Conservation (phyloP, 2,113 vertebrate genomes). For the Ictalurus furcatus region DNA sequence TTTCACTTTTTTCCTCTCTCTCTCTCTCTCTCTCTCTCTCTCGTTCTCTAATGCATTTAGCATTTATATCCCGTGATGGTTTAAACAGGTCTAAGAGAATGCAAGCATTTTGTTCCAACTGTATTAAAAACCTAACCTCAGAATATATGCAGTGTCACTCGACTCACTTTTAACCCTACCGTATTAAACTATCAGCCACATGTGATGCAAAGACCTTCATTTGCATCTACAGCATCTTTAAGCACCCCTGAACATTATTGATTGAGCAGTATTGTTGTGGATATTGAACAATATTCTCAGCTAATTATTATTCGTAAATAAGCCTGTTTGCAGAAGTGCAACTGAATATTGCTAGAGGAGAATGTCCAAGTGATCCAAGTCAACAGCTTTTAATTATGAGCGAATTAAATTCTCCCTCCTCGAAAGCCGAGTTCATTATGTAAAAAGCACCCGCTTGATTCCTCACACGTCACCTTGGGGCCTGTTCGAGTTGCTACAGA, state of each 20-base stretch:
- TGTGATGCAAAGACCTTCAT: background rate
- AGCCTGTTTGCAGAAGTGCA: conserved; percentile 27
- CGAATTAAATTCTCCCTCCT: conserved; percentile 38
- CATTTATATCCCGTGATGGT: conserved; percentile 52
- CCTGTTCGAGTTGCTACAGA: conserved; percentile 45
- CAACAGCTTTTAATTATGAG: conserved; percentile 46
- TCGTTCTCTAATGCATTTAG: conserved; percentile 54
- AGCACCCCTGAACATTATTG: background rate
- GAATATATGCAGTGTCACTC: conserved; percentile 35
- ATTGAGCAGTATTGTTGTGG: background rate
- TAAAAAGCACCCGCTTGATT: conserved; percentile 32
- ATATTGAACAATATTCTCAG: background rate
- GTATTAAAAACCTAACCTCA: conserved; percentile 24
- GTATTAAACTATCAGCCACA: background rate
- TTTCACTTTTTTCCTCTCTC: background rate
- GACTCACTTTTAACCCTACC: conserved; percentile 17
- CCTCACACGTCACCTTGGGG: conserved; percentile 41
- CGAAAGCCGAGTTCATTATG: conserved; percentile 43
- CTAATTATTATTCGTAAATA: conserved; percentile 38
- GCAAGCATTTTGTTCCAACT: conserved; percentile 53
- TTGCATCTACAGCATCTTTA: background rate
- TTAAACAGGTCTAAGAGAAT: conserved; percentile 54
- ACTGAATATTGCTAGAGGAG: conserved; percentile 14
- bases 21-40: background rate
- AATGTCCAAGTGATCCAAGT: conserved; percentile 37